Base-by-base conservation (phyloP, 2,888 invertebrate genomes). In the Colletes collaris region DNA sequence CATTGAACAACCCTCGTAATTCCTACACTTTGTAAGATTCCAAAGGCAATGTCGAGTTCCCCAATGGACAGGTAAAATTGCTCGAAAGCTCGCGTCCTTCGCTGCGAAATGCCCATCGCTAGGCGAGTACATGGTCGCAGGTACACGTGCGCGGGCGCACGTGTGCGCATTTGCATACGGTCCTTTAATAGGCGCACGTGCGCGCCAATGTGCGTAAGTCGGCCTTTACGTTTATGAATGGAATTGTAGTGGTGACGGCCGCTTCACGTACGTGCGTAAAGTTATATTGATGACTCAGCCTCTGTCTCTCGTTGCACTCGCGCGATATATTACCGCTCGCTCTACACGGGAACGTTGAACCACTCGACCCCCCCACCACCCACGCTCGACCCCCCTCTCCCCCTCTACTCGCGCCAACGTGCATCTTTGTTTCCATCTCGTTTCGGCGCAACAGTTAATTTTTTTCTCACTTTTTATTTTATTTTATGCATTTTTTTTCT, bases 211-310 rank as follows among this genome's bases (percentile, higher is more conserved):
- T 72, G 82, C 69, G 76, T 75, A 73, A 71, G 75, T 62, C 67
- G 74, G 77, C 81, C 78, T 79, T 81, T 75, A 80, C 73, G 79
- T 75, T 87, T 79, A 83, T 87, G 87, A 87, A 87, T 87, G 87
- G 79, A 70, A 73, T 66, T 77, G 86, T 86, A 80, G 83, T 87
- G 75, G 86, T 85, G 72, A 63, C 79, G 70, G 72, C 64, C 74
- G 67, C 50, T 46, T 59, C 62, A 73, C 71, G 76, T 80, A 79
- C 84, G 82, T 80, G 83, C 80, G 86, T 85, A 79, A 83, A 86
- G 83, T 82, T 86, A 81, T 87, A 85, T 86, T 62, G 87, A 87
- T 86, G 87, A 87, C 87, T 87, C 87, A 87, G 81, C 66, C 81
- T 65, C 74, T 74, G 79, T 83, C 82, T 86, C 77, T 83, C 85